Evolutionary conservation across 2,113 vertebrate genomes (phyloP).

Genomic region (Fregata magnificens): DNA sequence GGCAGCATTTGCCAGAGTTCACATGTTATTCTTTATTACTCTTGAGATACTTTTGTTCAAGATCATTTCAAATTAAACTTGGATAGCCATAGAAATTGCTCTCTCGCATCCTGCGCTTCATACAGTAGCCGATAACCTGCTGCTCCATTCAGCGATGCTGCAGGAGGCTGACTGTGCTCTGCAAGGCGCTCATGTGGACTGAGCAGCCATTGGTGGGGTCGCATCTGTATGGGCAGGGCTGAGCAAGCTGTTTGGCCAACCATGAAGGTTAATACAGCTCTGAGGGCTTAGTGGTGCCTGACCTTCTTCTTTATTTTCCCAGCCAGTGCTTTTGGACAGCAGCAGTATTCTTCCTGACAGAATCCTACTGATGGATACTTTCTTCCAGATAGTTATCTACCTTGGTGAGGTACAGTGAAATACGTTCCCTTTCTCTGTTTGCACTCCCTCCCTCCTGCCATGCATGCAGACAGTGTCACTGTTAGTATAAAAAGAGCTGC

Average conservation of each 20-base stretch:
- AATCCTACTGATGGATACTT: constrained; percentile 97
- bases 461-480: neutral
- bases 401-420: constrained; percentile 88
- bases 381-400: constrained; percentile 98
- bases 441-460: neutral
- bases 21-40: neutral
- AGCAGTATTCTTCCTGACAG: constrained; percentile 95
- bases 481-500: neutral
- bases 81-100: neutral
- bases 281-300: neutral
- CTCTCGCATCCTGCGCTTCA: rapidly evolving
- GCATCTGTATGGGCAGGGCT: rapidly evolving
- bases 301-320: neutral
- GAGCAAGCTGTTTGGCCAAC: neutral
- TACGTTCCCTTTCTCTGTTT: rapidly evolving
- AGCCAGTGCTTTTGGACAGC: constrained; percentile 97
- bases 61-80: neutral
- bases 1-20: neutral
- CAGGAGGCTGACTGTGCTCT: neutral
- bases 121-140: neutral
- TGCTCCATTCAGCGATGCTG: neutral
- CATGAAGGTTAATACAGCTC: neutral
- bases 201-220: neutral
- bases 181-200: rapidly evolving
- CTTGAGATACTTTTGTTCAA: neutral